phyloP scores from a whole-genome alignment of 2,797 vertebrate genomes.

The Aldrovandia affinis region DNA sequence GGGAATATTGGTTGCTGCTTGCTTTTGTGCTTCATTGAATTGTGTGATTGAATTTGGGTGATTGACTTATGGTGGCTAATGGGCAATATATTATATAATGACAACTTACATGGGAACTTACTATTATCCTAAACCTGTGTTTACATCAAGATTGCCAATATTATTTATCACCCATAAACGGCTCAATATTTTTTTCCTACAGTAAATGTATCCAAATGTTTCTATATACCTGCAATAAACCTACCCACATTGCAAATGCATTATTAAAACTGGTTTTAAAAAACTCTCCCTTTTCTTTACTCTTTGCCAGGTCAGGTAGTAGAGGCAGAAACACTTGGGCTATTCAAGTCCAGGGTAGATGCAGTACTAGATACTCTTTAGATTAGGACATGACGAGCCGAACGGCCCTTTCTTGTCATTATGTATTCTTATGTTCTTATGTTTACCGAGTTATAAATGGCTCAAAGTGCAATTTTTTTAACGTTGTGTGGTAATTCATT shows the following conservation, averaged over 20 bases:
- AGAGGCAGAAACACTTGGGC: no score
- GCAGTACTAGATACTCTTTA: no score
- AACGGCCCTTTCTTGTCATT: no score
- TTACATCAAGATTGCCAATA: background rate
- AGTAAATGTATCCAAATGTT: background rate
- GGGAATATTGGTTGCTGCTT: no score
- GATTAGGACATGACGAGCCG: no score
- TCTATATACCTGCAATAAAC: background rate
- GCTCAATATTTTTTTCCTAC: background rate
- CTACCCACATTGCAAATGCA: background rate
- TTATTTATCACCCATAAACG: background rate
- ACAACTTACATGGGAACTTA: background rate
- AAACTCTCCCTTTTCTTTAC: background rate
- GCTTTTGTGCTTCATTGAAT: no score
- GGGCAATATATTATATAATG: background rate
- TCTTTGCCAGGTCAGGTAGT: no score
- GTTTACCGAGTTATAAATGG: background rate
- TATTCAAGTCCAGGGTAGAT: no score
- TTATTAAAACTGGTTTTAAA: background rate
- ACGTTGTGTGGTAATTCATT: background rate
- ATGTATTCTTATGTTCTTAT: background rate
- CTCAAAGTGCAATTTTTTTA: background rate
- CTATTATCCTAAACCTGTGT: background rate
- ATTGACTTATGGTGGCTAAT: background rate
- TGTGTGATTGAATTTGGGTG: no score